These are phyloP conservation scores for Dasyornis broadbenti DNA, from an alignment of 2,113 vertebrate species.

Conservation along the genomic window DNA sequence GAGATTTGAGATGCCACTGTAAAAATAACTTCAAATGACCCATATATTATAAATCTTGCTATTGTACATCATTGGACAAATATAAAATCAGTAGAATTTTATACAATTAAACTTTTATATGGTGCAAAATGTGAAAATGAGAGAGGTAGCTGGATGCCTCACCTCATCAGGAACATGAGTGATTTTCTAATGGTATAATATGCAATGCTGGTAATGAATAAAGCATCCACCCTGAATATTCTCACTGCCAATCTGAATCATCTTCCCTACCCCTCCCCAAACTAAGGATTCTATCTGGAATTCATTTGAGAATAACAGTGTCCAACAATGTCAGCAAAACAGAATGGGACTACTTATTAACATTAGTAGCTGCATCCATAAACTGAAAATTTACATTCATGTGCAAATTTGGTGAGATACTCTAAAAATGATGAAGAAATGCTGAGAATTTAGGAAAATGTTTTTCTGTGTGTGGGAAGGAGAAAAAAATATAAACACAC, in stretches of 20 bases:
- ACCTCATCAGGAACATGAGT: neutral
- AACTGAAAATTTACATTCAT: neutral
- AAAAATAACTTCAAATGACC: neutral
- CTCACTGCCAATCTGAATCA: neutral
- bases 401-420: neutral
- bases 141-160: neutral
- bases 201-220: neutral
- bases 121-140: neutral
- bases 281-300: neutral
- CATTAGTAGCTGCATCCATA: neutral
- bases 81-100: neutral
- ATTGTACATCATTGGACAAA: neutral
- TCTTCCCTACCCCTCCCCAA: neutral
- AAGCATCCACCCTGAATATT: neutral
- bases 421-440: neutral
- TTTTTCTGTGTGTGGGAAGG: neutral
- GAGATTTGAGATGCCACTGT: slow-evolving; percentile 4
- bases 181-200: neutral
- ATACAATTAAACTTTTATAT: neutral
- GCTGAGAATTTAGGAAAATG: neutral
- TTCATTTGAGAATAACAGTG: neutral
- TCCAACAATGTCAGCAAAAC: neutral
- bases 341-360: neutral
- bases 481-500: neutral
- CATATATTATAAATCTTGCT: neutral